Base-by-base conservation (phyloP, 2,113 vertebrate species). In the Elephantulus edwardii region DNA sequence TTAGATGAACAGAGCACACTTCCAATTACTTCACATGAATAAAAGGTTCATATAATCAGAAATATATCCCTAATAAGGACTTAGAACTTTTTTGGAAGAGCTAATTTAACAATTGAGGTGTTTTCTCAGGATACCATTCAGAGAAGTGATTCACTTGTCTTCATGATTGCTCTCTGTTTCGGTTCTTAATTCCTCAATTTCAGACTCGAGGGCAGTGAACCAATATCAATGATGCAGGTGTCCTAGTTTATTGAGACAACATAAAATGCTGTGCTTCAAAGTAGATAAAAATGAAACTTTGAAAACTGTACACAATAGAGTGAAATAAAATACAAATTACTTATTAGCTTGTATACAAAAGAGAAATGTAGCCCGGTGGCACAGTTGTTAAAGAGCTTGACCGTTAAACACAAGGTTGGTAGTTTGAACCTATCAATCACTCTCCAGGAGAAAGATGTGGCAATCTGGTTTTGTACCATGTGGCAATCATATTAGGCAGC, bases 41-140 rank as follows among this genome's bases (percentile, higher is more conserved):
- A 72, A 83, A 17, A 58, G 48, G 30, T 77, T 86, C 80, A 88
- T 52, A 93, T 83, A 66, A 80, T 88, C 74, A 88, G 76, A 86
- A 83, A 56, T 14, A 9, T 13, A 8, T 35, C 52, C 75, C 52
- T 46, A 52, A 70, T 6, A 42, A 75, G 50, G 85, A 20, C 50
- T 87, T 62, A 28, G 52, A 81, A 83, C 50, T 72, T 93, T n/a
- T 83, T 9, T 20, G 48, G 42, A 91, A 56, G n/a, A 90, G 84
- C 86, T 74, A 24, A 77, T 50, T 54, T 72, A 86, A 60, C 42
- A 30, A 16, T 12, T 30, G 35, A 48, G 13, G 77, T 46, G 9
- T 72, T 86, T 93, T 83, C 30, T 83, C 40, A 8, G 76, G 42
- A 56, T 62, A 58, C 71, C 38, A 26, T 86, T 88, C 50, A 58